Evolutionary conservation across 2,113 vertebrate species (phyloP).

Genomic region (Podarcis cretensis): DNA sequence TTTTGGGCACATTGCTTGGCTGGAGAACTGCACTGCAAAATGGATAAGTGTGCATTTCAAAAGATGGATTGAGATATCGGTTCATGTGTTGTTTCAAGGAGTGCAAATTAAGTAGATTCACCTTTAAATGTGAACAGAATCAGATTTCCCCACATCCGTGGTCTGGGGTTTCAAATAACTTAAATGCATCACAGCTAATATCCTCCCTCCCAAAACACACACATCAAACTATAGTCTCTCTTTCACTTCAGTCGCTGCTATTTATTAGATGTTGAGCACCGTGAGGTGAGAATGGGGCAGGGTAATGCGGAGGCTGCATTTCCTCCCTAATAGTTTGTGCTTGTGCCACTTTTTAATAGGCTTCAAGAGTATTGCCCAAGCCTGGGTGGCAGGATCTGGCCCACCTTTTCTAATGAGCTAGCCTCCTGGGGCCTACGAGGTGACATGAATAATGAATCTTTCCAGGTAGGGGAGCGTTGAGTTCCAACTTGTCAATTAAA

Average conservation of each 20-base stretch:
- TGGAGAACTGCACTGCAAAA: too few species aligned
- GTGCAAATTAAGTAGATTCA: too few species aligned
- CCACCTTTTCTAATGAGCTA: constrained; percentile 7
- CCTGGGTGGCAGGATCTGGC: neutral
- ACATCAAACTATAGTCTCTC: neutral
- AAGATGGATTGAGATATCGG: too few species aligned
- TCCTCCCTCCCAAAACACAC: neutral
- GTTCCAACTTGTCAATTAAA: neutral
- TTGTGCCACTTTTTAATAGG: fast-evolving
- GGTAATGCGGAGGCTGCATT: neutral
- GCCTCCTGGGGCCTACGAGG: constrained; percentile 37
- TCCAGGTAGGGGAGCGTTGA: constrained; percentile 15
- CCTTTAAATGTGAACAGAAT: too few species aligned
- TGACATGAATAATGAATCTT: neutral
- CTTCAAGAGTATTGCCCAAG: neutral
- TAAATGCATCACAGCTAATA: neutral
- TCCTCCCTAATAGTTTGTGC: neutral
- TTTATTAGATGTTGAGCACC: neutral
- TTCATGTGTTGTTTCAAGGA: too few species aligned
- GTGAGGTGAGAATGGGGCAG: neutral
- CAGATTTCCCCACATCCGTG: too few species aligned
- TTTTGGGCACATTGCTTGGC: too few species aligned
- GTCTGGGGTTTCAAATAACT: neutral
- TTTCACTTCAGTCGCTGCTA: neutral
- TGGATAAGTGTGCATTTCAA: too few species aligned